These are phyloP conservation scores for Elmis aenea DNA, from an alignment of 2,888 invertebrate genomes.

Conservation along the genomic window DNA sequence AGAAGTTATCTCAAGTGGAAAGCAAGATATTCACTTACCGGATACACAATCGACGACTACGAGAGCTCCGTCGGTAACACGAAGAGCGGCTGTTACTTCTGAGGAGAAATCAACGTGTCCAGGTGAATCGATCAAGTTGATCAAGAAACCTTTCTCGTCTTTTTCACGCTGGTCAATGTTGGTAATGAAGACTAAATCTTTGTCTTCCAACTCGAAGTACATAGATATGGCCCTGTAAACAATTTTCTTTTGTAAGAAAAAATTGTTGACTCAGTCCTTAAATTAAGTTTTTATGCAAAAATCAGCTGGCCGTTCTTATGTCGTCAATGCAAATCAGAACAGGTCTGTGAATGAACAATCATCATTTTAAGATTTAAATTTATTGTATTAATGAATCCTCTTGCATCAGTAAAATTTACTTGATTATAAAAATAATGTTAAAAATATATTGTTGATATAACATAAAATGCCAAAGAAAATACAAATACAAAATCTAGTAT, in stretches of 20 bases:
- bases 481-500: too few relatives aligned
- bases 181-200: conserved; percentile 92
- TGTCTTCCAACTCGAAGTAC: conserved; percentile 95
- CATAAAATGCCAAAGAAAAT: too few relatives aligned
- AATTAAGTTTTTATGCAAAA: too few relatives aligned
- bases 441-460: too few relatives aligned
- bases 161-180: conserved; percentile 87
- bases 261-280: too few relatives aligned
- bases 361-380: conserved; percentile 45
- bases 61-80: conserved; percentile 99
- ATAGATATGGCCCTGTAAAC: conserved; percentile 91
- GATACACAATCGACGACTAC: conserved; percentile 99
- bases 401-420: too few relatives aligned
- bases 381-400: too few relatives aligned
- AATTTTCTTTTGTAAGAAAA: too few relatives aligned
- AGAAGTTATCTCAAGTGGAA: conserved; percentile 14
- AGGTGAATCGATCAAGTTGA: conserved; percentile 99
- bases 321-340: conserved; percentile 48
- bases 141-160: conserved; percentile 92
- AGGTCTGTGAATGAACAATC: conserved; percentile 51
- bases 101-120: conserved; percentile 99
- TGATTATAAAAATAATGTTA: too few relatives aligned
- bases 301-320: conserved; percentile 57
- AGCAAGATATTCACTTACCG: conserved; percentile 56
- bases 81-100: conserved; percentile 98